A percentile compares a stretch with the other conserved stretches of the same genome.
Evolutionary conservation across 2,888 invertebrate species (phyloP).

Genomic region (Saturnia pavonia): DNA sequence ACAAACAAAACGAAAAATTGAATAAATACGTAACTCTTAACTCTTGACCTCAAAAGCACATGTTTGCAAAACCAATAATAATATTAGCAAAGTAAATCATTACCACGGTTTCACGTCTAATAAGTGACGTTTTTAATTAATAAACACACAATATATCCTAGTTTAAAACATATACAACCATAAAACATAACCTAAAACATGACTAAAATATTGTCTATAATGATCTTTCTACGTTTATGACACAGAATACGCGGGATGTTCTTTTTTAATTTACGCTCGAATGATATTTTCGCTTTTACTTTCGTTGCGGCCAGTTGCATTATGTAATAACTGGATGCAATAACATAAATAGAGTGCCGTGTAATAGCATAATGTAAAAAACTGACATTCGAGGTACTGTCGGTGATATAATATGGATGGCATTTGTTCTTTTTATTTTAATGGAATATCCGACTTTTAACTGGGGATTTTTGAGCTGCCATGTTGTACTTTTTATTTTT

Average conservation of each 20-base stretch:
- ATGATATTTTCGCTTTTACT: conserved; percentile 64
- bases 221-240: conserved; percentile 34
- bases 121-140: too few relatives aligned
- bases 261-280: conserved; percentile 54
- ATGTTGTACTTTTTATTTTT: too few relatives aligned
- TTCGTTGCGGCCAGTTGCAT: conserved; percentile 62
- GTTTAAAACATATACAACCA: background rate
- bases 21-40: background rate
- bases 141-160: too few relatives aligned
- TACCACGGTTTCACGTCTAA: too few relatives aligned
- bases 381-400: conserved; percentile 26
- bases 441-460: conserved; percentile 1
- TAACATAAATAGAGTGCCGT: conserved; percentile 45
- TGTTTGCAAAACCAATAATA: background rate
- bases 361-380: conserved; percentile 48
- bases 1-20: conserved; percentile 10
- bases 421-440: background rate
- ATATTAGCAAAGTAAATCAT: too few relatives aligned
- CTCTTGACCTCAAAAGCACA: background rate
- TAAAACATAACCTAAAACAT: background rate
- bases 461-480: too few relatives aligned
- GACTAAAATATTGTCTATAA: background rate
- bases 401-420: conserved; percentile 15
- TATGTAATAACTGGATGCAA: conserved; percentile 57
- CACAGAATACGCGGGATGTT: conserved; percentile 42